Base-by-base conservation (phyloP, 2,113 vertebrate genomes). In the Thamnophis sirtalis region DNA sequence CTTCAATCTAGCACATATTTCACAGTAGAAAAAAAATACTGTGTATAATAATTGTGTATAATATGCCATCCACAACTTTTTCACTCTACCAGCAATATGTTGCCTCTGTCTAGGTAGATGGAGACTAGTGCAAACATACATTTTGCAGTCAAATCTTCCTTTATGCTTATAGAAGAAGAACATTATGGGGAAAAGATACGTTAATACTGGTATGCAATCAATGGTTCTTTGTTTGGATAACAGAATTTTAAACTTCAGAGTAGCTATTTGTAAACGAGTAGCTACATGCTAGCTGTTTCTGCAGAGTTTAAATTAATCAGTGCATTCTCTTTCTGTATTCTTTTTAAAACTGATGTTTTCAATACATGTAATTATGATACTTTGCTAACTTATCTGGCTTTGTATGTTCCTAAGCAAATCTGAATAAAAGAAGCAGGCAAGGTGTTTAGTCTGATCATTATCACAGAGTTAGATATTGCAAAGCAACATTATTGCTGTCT, bases 401-500 rank as follows among this genome's bases (percentile, higher is more conserved):
- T 95, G 87, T 88, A 87, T 94, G 95, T 97, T 96, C 96, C 94
- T 94, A 97, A 96, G 93, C 88, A 94, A 95, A 94, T 97, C 93
- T 88, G 96, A 98, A 98, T 98, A 98, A 98, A 98, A 96, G 90
- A 95, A 56, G 97, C 97, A 97, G 97, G 95, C 95, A 95, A 96
- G 96, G 92, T 93, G 86, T 95, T 95, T 91, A 96, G 60, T 92
- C 95, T 93, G 73, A 93, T 92, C 73, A 9, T 1, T 90, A 95
- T 89, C 90, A 24, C 21, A 24, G 43, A 86, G 43, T 26, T 13
- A 24, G 43, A 26, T 50, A 56, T 87, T 88, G 50, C 33, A 73
- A 48, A 24, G 13, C 28, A 50, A 11, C 28, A 38, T 50, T 92
- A 38, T 24, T n/a, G 4, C 28, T 91, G 21, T 58, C 21, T 60